phyloP scores from a whole-genome alignment of 1,140 invertebrate genomes.

The Bombus haemorrhoidalis region DNA sequence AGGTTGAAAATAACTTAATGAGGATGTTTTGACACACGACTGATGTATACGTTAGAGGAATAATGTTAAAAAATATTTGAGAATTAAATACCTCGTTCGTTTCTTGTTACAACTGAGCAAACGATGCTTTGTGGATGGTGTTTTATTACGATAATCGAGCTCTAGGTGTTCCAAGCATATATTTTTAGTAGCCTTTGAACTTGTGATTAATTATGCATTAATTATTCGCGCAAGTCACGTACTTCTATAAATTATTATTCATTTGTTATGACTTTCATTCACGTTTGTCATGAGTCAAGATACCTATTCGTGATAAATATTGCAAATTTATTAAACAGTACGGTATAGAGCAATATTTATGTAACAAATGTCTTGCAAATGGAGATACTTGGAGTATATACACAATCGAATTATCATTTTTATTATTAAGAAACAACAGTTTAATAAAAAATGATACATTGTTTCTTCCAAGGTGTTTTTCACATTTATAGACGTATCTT shows the following conservation, averaged over 20 bases:
- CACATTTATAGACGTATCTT: not conserved
- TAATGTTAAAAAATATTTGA: not conserved
- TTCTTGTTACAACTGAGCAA: not conserved
- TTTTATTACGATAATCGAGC: not conserved
- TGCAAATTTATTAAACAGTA: not conserved
- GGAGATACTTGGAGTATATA: no score
- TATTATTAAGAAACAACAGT: not conserved
- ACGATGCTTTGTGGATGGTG: not conserved
- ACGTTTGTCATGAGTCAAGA: not conserved
- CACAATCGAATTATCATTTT: no score
- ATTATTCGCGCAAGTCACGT: not conserved
- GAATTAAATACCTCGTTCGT: not conserved
- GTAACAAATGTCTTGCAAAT: not conserved
- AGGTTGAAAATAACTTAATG: not conserved
- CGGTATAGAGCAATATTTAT: not conserved
- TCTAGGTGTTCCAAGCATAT: not conserved
- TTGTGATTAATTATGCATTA: not conserved
- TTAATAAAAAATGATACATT: no score
- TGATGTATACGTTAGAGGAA: not conserved
- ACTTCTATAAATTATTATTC: slow-evolving; percentile 3
- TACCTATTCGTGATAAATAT: not conserved
- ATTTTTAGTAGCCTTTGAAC: not conserved
- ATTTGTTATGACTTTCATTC: not conserved
- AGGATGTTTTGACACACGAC: not conserved
- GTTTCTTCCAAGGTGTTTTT: not conserved